Base-by-base conservation (phyloP, 2,797 vertebrate genomes). In the Peromyscus aztecus region DNA sequence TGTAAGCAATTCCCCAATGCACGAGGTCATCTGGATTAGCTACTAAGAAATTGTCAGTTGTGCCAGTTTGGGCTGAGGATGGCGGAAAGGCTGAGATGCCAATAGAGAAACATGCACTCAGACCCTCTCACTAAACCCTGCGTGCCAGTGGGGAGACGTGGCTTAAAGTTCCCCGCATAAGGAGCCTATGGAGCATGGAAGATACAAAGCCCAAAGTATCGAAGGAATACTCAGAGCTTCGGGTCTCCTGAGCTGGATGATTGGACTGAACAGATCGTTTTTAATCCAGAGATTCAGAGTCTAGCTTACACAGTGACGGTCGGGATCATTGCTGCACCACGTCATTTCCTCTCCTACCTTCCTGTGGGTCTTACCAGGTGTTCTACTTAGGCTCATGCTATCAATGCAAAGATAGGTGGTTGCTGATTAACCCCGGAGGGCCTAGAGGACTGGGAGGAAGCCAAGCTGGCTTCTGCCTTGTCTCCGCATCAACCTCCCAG, bases 381-480 rank as follows among this genome's bases (percentile, higher is more conserved):
- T 71, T 94, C 80, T 85, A n/a, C 73, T 89, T 29, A 91, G 49
- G 86, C 52, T 92, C 92, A 52, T 40, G n/a, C 84, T 94, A 94
- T 95, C 71, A 46, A 93, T 95, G 96, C 81, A 78, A 90, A 96
- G 92, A 94, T 96, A 63, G 91, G 92, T 95, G 52, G 83, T 37
- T 96, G 94, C 92, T 97, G 98, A 98, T 97, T 97, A 97, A 96
- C 59, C 73, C 94, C 43, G 3, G 91, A 90, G 87, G 88, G 61
- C 67, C 77, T 43, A 49, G 63, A 90, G 63, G 95, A 87, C 92
- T 86, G 96, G 95, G 71, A 80, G 87, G 71, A 95, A 94, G 97
- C 95, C 97, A 97, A 75, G 46, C 59, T 76, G 89, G 90, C 59
- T 96, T 94, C 90, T 95, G 96, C 73, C 95, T 81, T 93, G 92